phyloP scores from a whole-genome alignment of 2,113 vertebrate species.

The Conger conger region DNA sequence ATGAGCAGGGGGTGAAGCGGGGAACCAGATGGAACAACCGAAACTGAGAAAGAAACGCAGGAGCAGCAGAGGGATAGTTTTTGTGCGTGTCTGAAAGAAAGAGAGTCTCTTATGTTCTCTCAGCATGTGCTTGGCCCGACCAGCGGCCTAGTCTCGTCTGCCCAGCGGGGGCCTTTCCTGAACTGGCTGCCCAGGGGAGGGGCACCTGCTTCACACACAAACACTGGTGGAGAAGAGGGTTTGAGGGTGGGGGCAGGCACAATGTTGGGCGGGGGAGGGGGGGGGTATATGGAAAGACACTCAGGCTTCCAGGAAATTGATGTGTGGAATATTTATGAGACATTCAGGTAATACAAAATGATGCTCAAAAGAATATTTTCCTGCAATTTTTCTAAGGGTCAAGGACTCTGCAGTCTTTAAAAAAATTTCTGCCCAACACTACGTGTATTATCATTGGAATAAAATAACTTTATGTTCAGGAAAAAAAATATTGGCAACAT shows the following conservation, averaged over 20 bases:
- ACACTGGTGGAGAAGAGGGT: conserved; percentile 60
- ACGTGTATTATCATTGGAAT: conserved; percentile 66
- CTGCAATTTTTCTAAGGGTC: conserved; percentile 31
- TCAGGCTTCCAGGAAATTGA: conserved; percentile 68
- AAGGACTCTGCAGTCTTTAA: conserved; percentile 17
- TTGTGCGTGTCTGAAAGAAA: conserved; percentile 64
- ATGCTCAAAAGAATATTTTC: conserved; percentile 53
- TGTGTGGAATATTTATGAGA: conserved; percentile 67
- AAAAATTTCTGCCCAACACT: conserved; percentile 44
- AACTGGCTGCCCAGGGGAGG: conserved; percentile 74
- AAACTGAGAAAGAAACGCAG: conserved; percentile 54
- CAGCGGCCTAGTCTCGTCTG: conserved; percentile 73
- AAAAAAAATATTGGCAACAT: conserved; percentile 62
- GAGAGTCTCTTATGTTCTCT: conserved; percentile 73
- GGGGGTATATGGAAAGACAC: conserved; percentile 65
- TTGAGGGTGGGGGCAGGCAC: conserved; percentile 42
- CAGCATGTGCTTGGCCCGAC: conserved; percentile 69
- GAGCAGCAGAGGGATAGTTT: conserved; percentile 55
- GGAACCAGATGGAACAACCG: conserved; percentile 74
- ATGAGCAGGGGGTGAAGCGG: conserved; percentile 43
- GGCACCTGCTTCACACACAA: conserved; percentile 74
- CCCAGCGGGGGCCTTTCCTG: conserved; percentile 75
- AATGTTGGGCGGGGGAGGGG: conserved; percentile 13
- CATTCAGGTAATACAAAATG: conserved; percentile 65
- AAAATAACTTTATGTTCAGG: conserved; percentile 55